These are phyloP conservation scores for Andinoacara biseriatus DNA, from an alignment of 2,113 vertebrate species.

Conservation along the genomic window DNA sequence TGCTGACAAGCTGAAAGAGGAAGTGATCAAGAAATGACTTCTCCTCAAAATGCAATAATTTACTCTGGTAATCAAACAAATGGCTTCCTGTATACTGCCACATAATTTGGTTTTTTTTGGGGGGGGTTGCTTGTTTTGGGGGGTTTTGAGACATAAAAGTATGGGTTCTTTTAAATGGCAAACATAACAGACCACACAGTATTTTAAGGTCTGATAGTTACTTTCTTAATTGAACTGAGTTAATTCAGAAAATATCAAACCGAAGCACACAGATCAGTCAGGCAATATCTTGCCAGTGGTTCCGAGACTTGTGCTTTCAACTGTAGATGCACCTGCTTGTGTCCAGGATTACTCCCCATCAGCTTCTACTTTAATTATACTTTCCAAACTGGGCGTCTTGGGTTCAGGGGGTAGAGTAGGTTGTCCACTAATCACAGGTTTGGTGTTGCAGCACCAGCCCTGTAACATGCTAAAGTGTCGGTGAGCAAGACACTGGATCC, in stretches of 20 bases:
- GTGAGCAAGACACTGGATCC: not conserved
- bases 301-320: not conserved
- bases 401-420: not conserved
- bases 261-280: not conserved
- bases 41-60: slow-evolving; percentile 21
- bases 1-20: slow-evolving; percentile 96
- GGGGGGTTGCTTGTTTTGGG: too few species aligned
- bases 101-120: not conserved
- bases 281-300: not conserved
- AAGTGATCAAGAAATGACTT: slow-evolving; percentile 92
- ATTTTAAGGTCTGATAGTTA: not conserved
- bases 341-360: too few species aligned
- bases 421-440: not conserved
- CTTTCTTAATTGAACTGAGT: not conserved
- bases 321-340: not conserved
- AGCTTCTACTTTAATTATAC: not conserved
- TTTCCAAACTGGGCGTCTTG: not conserved
- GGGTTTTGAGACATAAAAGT: not conserved
- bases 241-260: not conserved
- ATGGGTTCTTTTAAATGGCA: slow-evolving; percentile 4
- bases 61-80: slow-evolving; percentile 8
- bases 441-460: not conserved
- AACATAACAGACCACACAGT: not conserved
- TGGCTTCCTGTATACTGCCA: slow-evolving; percentile 33
- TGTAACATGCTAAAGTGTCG: not conserved